Percentiles rank a stretch among this genome's conserved stretches.
Evolutionary conservation across 2,888 invertebrate genomes (phyloP).

Genomic region (Acronicta alni): DNA sequence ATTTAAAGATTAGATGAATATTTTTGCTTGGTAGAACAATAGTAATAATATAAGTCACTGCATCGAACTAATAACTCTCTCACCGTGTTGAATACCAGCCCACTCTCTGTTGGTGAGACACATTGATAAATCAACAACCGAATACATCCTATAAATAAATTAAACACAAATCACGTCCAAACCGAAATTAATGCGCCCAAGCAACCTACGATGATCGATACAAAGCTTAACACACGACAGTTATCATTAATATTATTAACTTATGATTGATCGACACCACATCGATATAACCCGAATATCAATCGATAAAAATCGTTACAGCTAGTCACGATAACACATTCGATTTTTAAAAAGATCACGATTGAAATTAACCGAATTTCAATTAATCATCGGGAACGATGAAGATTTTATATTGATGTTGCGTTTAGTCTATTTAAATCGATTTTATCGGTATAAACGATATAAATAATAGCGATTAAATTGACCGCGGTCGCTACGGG

Average conservation of each 20-base stretch:
- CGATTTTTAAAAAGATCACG: constrained; percentile 59
- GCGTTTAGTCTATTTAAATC: constrained; percentile 43
- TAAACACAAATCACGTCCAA: constrained; percentile 48
- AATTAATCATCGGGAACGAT: constrained; percentile 56
- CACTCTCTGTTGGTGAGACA: constrained; percentile 35
- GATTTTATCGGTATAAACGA: constrained; percentile 67
- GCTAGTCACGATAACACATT: constrained; percentile 66
- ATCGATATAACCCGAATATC: constrained; percentile 69
- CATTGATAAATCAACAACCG: constrained; percentile 45
- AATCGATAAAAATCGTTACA: constrained; percentile 57
- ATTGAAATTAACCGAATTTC: constrained; percentile 55
- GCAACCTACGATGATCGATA: constrained; percentile 75
- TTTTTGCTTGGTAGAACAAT: neutral
- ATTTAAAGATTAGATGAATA: neutral
- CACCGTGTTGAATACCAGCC: constrained; percentile 20
- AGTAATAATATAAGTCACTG: neutral
- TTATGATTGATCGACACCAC: constrained; percentile 77
- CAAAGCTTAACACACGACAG: constrained; percentile 71
- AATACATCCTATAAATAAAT: constrained; percentile 45
- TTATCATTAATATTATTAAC: constrained; percentile 81
- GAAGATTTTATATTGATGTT: constrained; percentile 54
- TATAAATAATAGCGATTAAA: constrained; percentile 79
- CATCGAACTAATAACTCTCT: constrained; percentile 12
- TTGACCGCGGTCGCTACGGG: constrained; percentile 76
- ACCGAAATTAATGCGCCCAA: constrained; percentile 60